A percentile compares a stretch with the other conserved stretches of the same genome.
Evolutionary conservation across 1,140 invertebrate genomes (phyloP).

Genomic region (Cyphomyrmex costatus): DNA sequence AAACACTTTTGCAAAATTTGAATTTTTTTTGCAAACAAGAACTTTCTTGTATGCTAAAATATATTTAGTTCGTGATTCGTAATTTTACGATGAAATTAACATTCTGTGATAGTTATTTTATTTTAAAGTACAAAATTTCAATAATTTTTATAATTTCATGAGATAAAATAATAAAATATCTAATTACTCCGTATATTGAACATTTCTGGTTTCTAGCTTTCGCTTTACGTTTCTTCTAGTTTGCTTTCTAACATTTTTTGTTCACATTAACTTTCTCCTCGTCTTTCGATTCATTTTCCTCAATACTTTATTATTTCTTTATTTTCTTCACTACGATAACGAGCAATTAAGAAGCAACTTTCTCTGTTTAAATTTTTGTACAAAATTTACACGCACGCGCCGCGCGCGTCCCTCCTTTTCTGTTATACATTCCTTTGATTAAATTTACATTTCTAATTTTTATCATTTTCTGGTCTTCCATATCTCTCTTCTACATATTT

Average conservation of each 20-base stretch:
- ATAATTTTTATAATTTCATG: not conserved
- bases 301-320: conserved; percentile 24
- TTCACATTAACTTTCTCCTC: conserved; percentile 22
- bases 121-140: conserved; percentile 5
- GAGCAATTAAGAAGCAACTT: conserved; percentile 4
- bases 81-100: conserved; percentile 55
- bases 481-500: conserved; percentile 16
- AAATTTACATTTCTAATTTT: not conserved
- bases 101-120: conserved; percentile 69
- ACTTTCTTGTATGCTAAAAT: conserved; percentile 18
- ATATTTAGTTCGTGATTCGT: conserved; percentile 44
- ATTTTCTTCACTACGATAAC: conserved; percentile 17
- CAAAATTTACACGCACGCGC: not conserved
- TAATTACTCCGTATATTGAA: not conserved
- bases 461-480: conserved; percentile 16
- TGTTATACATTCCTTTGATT: conserved; percentile 41
- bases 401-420: not conserved
- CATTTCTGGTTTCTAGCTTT: conserved; percentile 3
- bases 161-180: not conserved
- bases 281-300: not conserved
- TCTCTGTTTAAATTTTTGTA: no score
- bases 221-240: conserved; percentile 2
- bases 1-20: conserved; percentile 19
- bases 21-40: conserved; percentile 5
- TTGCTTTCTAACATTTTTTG: conserved; percentile 25